Evolutionary conservation across 2,797 vertebrate species (phyloP).

Genomic region (Clarias platycephalus): DNA sequence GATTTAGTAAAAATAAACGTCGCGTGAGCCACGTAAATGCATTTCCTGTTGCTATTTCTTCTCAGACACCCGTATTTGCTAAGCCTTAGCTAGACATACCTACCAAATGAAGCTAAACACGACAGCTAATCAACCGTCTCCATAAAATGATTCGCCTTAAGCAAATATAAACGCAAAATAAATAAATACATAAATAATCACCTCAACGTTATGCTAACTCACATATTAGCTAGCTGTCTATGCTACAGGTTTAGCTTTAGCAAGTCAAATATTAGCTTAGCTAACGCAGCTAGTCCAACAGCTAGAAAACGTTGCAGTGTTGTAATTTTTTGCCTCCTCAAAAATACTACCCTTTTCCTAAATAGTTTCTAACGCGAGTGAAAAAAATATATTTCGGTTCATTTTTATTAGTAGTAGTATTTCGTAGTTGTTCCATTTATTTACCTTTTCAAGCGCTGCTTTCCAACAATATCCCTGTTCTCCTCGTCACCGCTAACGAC

Average conservation of each 20-base stretch:
- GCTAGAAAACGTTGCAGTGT: neutral
- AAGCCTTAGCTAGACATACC: neutral
- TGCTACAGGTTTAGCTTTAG: slow-evolving; percentile 12
- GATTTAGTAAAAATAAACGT: neutral
- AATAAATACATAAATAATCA: neutral
- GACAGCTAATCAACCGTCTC: neutral
- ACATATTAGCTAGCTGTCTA: neutral
- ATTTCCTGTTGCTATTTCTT: neutral
- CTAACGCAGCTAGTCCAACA: neutral
- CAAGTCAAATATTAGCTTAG: slow-evolving; percentile 25
- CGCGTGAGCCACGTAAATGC: neutral
- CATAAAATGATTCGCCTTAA: neutral
- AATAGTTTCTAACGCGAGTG: neutral
- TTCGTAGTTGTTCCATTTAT: neutral
- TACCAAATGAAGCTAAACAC: neutral
- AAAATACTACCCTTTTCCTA: neutral
- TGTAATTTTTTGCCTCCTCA: neutral
- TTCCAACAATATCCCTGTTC: slow-evolving; percentile 58
- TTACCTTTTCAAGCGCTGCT: slow-evolving; percentile 58
- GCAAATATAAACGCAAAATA: neutral
- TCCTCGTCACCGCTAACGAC: slow-evolving; percentile 63
- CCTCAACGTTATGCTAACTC: neutral
- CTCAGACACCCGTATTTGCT: neutral
- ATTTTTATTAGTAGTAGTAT: too few species aligned
- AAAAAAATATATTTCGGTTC: too few species aligned